Evolutionary conservation across 2,113 vertebrate species (phyloP).

Genomic region (Paedocypris sp.): DNA sequence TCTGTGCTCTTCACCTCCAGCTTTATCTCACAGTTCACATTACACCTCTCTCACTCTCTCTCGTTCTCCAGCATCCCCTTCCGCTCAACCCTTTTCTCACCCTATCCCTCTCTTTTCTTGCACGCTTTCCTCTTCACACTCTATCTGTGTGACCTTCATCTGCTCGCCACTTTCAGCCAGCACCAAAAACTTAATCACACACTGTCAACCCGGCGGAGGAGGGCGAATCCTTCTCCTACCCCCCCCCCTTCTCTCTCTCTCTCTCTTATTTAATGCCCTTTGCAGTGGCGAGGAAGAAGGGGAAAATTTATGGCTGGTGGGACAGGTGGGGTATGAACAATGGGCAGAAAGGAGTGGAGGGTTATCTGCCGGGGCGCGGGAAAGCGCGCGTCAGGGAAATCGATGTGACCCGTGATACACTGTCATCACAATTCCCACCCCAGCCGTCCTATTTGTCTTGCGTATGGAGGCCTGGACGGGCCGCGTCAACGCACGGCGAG

Average conservation of each 20-base stretch:
- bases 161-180: constrained; percentile 14
- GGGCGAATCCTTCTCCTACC: constrained; percentile 3
- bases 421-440: constrained; percentile 74
- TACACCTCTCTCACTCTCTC: constrained; percentile 21
- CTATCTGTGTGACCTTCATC: constrained; percentile 29
- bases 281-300: neutral
- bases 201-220: constrained; percentile 22
- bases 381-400: constrained; percentile 72
- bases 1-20: constrained; percentile 16
- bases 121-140: constrained; percentile 51
- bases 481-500: constrained; percentile 54
- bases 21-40: constrained; percentile 30
- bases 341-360: constrained; percentile 70
- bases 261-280: constrained; percentile 69
- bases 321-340: constrained; percentile 81
- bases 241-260: constrained; percentile 29
- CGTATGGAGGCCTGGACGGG: constrained; percentile 64
- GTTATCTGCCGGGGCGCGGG: constrained; percentile 68
- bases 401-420: constrained; percentile 79
- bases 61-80: constrained; percentile 18
- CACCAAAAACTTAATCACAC: constrained; percentile 33
- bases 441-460: constrained; percentile 79
- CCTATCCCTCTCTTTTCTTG: constrained; percentile 35
- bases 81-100: constrained; percentile 26
- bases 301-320: constrained; percentile 65